These are phyloP conservation scores for Champsocephalus esox DNA, from an alignment of 2,797 vertebrate species.

Conservation along the genomic window DNA sequence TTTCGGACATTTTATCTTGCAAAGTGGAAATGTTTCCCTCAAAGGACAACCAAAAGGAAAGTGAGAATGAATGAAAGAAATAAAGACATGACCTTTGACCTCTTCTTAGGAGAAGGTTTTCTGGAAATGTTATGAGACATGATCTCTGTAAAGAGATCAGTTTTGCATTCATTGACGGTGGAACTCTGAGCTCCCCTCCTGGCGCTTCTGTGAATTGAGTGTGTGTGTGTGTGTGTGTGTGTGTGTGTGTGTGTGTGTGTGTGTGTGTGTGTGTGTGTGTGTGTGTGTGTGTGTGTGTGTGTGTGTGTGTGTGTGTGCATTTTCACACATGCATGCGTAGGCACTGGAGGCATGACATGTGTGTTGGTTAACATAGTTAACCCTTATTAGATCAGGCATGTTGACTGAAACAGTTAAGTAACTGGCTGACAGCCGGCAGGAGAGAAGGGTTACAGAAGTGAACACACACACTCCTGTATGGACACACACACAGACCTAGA, in stretches of 20 bases:
- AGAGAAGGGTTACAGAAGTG: constrained; percentile 9
- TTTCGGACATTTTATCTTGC: not conserved
- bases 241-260: too few relatives aligned
- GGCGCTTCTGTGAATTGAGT: constrained; percentile 43
- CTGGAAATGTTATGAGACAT: constrained; percentile 63
- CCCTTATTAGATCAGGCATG: constrained; percentile 28
- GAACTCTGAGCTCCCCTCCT: constrained; percentile 22
- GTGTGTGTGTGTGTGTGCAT: too few relatives aligned
- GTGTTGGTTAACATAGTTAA: constrained; percentile 44
- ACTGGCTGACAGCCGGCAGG: constrained; percentile 1
- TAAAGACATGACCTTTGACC: constrained; percentile 44
- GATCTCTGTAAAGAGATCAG: constrained; percentile 59
- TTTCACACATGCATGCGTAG: too few relatives aligned
- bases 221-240: constrained; percentile 8
- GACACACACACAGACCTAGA: constrained; percentile 14
- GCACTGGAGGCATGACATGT: too few relatives aligned
- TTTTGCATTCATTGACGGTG: constrained; percentile 43
- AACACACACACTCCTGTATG: constrained; percentile 27
- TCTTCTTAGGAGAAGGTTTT: constrained; percentile 22
- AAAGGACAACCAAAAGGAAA: not conserved
- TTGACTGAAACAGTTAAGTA: constrained; percentile 34
- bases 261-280: not conserved
- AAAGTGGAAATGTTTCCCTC: not conserved
- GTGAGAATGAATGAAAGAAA: not conserved
- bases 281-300: constrained; percentile 8